Conservation (phyloP, 2,797 vertebrate genomes). For the Hephaestus fuliginosus region DNA sequence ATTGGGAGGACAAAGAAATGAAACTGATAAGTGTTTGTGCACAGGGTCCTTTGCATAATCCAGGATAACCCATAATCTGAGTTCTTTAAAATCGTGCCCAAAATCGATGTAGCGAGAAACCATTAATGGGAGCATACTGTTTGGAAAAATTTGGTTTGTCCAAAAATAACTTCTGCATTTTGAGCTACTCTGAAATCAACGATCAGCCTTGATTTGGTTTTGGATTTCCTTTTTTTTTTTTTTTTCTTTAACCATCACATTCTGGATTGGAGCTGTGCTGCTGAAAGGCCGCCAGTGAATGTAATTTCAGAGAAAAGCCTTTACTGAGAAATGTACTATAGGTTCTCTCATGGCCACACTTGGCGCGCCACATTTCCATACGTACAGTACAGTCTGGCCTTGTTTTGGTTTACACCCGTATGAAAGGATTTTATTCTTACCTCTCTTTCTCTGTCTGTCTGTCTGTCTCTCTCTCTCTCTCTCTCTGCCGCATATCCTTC, state of each 20-base stretch:
- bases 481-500: constrained; percentile 34
- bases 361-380: constrained; percentile 34
- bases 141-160: constrained; percentile 44
- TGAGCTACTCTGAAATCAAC: constrained; percentile 44
- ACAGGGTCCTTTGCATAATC: constrained; percentile 86
- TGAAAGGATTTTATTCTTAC: constrained; percentile 42
- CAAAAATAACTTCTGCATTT: constrained; percentile 49
- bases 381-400: constrained; percentile 35
- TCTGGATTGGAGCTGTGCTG: neutral
- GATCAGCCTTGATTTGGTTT: constrained; percentile 39
- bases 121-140: constrained; percentile 66
- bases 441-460: neutral
- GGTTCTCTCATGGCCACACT: constrained; percentile 25
- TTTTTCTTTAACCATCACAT: neutral
- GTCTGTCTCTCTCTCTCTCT: constrained; percentile 3
- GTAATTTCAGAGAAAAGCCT: constrained; percentile 7
- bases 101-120: constrained; percentile 70
- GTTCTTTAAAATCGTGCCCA: constrained; percentile 76
- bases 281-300: neutral
- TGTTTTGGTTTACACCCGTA: constrained; percentile 44
- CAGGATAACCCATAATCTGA: constrained; percentile 86
- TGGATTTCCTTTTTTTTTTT: neutral
- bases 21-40: constrained; percentile 88
- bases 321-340: neutral
- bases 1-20: constrained; percentile 89